Conservation (phyloP, 2,113 vertebrate species). For the Rhinolophus ferrumequinum region DNA sequence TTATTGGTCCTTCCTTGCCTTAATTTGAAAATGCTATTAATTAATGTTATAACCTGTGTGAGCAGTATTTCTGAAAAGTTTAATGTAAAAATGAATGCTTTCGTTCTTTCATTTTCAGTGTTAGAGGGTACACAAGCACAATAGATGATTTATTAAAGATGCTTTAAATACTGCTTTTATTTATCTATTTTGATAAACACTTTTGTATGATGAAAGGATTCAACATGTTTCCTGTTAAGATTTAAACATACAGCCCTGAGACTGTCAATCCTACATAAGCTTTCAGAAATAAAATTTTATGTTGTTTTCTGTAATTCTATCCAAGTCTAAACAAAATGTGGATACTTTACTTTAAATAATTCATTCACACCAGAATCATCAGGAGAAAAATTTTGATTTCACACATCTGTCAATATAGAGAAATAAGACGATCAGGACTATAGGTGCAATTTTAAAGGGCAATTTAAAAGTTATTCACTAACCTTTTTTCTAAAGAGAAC, state of each 20-base stretch:
- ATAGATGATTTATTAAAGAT: background rate
- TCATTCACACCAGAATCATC: background rate
- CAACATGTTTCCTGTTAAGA: constrained; percentile 34
- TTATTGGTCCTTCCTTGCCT: constrained; percentile 63
- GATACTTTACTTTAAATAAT: constrained; percentile 1
- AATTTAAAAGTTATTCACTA: background rate
- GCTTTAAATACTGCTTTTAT: background rate
- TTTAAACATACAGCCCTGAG: background rate
- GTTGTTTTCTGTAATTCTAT: constrained; percentile 64
- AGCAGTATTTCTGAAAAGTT: constrained; percentile 38
- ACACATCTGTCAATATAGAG: background rate
- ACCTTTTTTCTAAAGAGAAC: background rate
- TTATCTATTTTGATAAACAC: background rate
- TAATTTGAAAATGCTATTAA: constrained; percentile 72
- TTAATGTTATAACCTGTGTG: background rate
- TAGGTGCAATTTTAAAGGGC: background rate
- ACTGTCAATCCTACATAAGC: background rate
- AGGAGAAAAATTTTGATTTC: constrained; percentile 30
- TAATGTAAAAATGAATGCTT: constrained; percentile 41
- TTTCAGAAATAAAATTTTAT: constrained; percentile 61
- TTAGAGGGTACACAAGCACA: background rate
- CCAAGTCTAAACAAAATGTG: constrained; percentile 49
- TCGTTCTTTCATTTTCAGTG: background rate
- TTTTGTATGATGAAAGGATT: background rate
- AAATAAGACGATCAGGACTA: background rate